A percentile compares a stretch with the other conserved stretches of the same genome.
phyloP scores from a whole-genome alignment of 2,888 invertebrate genomes.

The Epiblema foenella region DNA sequence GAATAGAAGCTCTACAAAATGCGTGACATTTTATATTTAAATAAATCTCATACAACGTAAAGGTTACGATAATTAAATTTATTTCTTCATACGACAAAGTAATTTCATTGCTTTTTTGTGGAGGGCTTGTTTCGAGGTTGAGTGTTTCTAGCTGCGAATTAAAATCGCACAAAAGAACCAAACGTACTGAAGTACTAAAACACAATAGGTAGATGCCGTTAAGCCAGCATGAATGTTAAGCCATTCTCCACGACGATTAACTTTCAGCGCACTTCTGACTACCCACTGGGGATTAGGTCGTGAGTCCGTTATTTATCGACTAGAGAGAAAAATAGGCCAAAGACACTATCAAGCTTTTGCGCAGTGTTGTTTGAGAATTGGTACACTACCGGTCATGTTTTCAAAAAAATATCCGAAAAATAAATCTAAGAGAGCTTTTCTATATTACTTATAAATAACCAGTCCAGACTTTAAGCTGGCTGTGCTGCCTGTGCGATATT shows the following conservation, averaged over 20 bases:
- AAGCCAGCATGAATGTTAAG: conserved; percentile 42
- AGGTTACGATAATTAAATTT: background rate
- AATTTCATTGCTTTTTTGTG: no score
- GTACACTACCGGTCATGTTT: no score
- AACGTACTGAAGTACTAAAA: conserved; percentile 28
- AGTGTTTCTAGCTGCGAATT: conserved; percentile 15
- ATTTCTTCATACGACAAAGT: no score
- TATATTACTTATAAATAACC: background rate
- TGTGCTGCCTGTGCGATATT: no score
- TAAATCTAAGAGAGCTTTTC: no score
- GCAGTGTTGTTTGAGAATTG: background rate
- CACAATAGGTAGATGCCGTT: conserved; percentile 41
- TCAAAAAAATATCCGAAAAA: no score
- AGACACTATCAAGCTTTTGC: conserved; percentile 20
- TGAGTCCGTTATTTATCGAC: conserved; percentile 42
- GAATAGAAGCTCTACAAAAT: background rate
- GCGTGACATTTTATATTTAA: background rate
- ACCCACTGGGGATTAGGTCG: conserved; percentile 42
- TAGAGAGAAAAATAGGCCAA: conserved; percentile 28
- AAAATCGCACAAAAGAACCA: conserved; percentile 14
- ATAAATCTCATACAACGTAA: background rate
- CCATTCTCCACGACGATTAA: conserved; percentile 43
- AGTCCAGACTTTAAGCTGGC: no score
- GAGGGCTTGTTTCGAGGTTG: conserved; percentile 2
- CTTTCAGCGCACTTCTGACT: conserved; percentile 43